Evolutionary conservation across 1,140 invertebrate species (phyloP).

Genomic region (Notospermus geniculatus): DNA sequence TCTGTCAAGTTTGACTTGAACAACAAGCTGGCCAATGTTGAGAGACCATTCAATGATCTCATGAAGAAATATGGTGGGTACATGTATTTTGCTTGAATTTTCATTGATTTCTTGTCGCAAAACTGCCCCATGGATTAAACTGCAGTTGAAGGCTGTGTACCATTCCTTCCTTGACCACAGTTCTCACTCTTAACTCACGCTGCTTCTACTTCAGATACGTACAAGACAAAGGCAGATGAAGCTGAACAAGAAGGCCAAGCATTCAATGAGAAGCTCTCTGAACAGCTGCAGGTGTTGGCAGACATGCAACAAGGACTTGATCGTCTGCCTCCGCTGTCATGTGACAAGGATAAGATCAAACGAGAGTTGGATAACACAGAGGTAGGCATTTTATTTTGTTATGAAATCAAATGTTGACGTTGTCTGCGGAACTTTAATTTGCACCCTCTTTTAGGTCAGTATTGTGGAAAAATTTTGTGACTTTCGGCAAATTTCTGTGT

Average conservation of each 20-base stretch:
- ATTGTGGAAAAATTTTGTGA: no score
- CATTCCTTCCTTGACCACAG: no score
- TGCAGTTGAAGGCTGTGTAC: neutral
- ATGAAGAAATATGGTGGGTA: constrained; percentile 46
- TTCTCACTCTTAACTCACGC: no score
- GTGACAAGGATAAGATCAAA: neutral
- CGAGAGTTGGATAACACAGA: constrained; percentile 37
- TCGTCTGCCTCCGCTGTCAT: no score
- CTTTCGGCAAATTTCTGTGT: neutral
- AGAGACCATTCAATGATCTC: constrained; percentile 46
- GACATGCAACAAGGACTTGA: no score
- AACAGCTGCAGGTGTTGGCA: constrained; percentile 70
- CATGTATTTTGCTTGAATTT: no score
- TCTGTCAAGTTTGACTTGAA: constrained; percentile 87
- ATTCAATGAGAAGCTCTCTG: constrained; percentile 72
- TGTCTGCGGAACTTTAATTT: no score
- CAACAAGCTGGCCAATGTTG: constrained; percentile 70
- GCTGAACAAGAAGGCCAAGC: constrained; percentile 71
- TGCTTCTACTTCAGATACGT: no score
- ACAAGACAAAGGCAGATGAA: constrained; percentile 86
- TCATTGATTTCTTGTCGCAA: no score
- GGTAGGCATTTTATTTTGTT: constrained; percentile 35
- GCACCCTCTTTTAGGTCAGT: no score
- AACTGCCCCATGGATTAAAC: no score
- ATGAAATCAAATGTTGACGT: no score